phyloP scores from a whole-genome alignment of 2,888 invertebrate species.

The Thereva unica region DNA sequence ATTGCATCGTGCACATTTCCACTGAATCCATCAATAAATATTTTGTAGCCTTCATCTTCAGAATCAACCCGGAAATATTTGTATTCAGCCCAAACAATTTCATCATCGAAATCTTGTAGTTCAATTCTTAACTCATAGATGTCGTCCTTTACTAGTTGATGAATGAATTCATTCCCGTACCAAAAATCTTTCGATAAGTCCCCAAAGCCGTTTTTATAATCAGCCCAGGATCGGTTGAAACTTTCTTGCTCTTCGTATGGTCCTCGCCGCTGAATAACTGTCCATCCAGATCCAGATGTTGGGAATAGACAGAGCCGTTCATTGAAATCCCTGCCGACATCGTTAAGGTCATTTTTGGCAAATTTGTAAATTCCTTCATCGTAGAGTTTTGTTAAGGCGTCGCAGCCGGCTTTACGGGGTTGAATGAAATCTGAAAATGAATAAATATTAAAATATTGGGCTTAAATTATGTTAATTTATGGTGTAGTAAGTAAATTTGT shows the following conservation, averaged over 20 bases:
- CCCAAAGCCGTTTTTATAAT: conserved; percentile 65
- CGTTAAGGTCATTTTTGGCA: conserved; percentile 49
- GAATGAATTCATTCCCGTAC: conserved; percentile 64
- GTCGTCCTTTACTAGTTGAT: conserved; percentile 56
- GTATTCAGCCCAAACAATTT: conserved; percentile 62
- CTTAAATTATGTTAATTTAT: conserved; percentile 23
- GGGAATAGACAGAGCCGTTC: conserved; percentile 60
- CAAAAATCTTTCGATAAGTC: conserved; percentile 62
- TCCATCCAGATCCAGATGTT: conserved; percentile 61
- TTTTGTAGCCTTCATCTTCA: conserved; percentile 58
- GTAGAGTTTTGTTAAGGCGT: conserved; percentile 52
- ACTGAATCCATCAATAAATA: conserved; percentile 59
- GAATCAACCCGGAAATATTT: conserved; percentile 54
- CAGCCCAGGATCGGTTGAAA: conserved; percentile 63
- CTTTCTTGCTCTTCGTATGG: conserved; percentile 55
- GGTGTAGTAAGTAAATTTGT: background rate
- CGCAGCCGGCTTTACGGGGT: conserved; percentile 55
- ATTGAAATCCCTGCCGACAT: conserved; percentile 55
- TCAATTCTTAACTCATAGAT: conserved; percentile 60
- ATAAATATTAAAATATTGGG: background rate
- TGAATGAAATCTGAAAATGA: conserved; percentile 48
- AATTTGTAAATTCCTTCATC: conserved; percentile 58
- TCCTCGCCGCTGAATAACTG: conserved; percentile 61
- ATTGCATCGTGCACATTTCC: conserved; percentile 63
- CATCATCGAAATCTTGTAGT: conserved; percentile 60